A percentile compares a stretch with the other conserved stretches of the same genome.
Conservation (phyloP, 1,140 invertebrate genomes). For the Proctacanthus coquilletti region DNA sequence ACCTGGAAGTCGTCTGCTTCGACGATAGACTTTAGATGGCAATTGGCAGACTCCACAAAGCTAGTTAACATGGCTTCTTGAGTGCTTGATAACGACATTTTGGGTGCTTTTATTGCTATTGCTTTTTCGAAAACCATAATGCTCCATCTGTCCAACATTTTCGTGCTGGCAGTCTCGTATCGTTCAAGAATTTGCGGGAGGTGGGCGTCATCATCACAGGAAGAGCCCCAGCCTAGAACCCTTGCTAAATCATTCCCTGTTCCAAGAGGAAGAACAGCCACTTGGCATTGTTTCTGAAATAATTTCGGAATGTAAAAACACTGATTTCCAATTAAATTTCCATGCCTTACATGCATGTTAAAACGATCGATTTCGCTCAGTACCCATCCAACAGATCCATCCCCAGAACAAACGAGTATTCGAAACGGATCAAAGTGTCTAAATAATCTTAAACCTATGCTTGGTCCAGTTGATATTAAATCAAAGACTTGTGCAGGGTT, state of each 20-base stretch:
- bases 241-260: conserved; percentile 91
- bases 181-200: conserved; percentile 80
- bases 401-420: conserved; percentile 82
- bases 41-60: conserved; percentile 67
- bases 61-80: conserved; percentile 38
- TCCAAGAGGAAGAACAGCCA: conserved; percentile 82
- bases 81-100: conserved; percentile 37
- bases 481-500: conserved; percentile 98
- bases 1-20: conserved; percentile 66
- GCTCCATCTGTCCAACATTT: conserved; percentile 92
- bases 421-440: conserved; percentile 82
- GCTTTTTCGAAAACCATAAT: conserved; percentile 80
- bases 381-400: conserved; percentile 89
- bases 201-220: conserved; percentile 89
- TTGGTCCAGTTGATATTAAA: conserved; percentile 73
- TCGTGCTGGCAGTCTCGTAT: conserved; percentile 86
- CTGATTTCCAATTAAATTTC: no score
- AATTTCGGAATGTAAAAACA: not conserved
- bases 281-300: conserved; percentile 73
- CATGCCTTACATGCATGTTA: conserved; percentile 76
- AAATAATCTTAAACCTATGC: conserved; percentile 74
- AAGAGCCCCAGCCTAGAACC: conserved; percentile 89
- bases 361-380: conserved; percentile 82
- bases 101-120: conserved; percentile 41
- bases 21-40: conserved; percentile 72